Base-by-base conservation (phyloP, 2,113 vertebrate genomes). In the Nesospiza acunhae region DNA sequence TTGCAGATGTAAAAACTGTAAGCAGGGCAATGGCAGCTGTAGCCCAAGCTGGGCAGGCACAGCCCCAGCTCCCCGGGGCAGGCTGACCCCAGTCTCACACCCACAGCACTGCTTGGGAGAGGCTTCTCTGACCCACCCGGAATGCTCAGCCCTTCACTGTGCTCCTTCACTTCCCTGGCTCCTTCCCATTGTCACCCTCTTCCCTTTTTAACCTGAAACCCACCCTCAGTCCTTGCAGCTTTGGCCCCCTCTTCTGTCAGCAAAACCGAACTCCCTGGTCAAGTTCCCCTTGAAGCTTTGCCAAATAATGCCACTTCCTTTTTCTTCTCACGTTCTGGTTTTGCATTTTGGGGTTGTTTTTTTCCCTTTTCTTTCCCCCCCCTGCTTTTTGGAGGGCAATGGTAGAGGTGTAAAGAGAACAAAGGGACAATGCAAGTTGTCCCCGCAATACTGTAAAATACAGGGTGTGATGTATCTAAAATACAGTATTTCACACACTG, bases 231-330 rank as follows among this genome's bases (percentile, higher is more conserved):
- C 92, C 87, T 68, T 89, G 93, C 73, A 90, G 91, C 89, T 93
- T 93, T 93, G 94, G 94, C 94, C 95, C 86, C 86, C 94, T 93
- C 91, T 94, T 95, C 95, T 74, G 90, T 92, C 55, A 59, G 88
- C 50, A 97, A 84, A 94, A 74, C 5, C 84, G 58, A 93, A 81
- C 55, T 92, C 89, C 56, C 76, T 26, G 63, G 33, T 80, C 68
- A 19, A 5, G 47, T 17, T 94, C 52, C 39, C 35, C 31, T 84
- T 69, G 76, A 59, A 93, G 39, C 24, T 74, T 24, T 81, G 79
- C 68, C 80, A 67, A 24, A 6, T 41, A 78, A 89, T 30, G 24
- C 12, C 60, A 28, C 42, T 59, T 49, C 12, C 27, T 47, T 90
- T 42, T 83, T 17, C 15, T 2, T 1, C 9, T 26, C 26, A 18